These are phyloP conservation scores for Nomada fucata DNA, from an alignment of 2,888 invertebrate species.

Conservation along the genomic window DNA sequence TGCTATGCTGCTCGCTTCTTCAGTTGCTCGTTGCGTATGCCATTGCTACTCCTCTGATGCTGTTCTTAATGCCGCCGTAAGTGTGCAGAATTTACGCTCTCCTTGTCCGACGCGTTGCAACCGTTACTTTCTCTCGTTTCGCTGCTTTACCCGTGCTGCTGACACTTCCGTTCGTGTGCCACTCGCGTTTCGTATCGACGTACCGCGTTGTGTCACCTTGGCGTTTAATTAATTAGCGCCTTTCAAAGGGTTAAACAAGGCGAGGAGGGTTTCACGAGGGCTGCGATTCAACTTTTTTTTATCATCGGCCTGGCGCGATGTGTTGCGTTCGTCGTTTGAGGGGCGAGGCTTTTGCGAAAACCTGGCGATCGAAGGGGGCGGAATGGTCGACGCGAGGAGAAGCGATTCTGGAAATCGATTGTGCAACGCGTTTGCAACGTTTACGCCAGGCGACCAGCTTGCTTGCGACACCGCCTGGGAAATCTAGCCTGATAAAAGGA, in stretches of 20 bases:
- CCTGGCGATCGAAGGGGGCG: too few relatives aligned
- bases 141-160: background rate
- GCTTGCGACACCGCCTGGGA: too few relatives aligned
- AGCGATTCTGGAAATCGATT: too few relatives aligned
- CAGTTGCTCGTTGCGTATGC: conserved; percentile 66
- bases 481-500: too few relatives aligned
- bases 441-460: too few relatives aligned
- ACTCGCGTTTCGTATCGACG: conserved; percentile 43
- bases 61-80: conserved; percentile 63
- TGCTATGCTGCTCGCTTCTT: conserved; percentile 63
- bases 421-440: too few relatives aligned
- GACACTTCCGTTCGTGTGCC: conserved; percentile 4
- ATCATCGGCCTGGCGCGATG: background rate
- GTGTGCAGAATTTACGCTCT: conserved; percentile 43
- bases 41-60: conserved; percentile 59
- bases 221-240: conserved; percentile 35
- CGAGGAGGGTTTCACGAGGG: background rate
- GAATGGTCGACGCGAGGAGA: too few relatives aligned
- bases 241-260: background rate
- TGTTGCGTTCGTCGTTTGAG: too few relatives aligned
- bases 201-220: background rate
- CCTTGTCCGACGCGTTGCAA: conserved; percentile 11
- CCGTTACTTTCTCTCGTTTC: background rate
- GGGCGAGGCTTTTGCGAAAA: too few relatives aligned
- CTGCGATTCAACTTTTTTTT: background rate